Percentiles rank a stretch among this genome's conserved stretches.
phyloP scores from a whole-genome alignment of 2,888 invertebrate genomes.

The Amphiduros pacificus region DNA sequence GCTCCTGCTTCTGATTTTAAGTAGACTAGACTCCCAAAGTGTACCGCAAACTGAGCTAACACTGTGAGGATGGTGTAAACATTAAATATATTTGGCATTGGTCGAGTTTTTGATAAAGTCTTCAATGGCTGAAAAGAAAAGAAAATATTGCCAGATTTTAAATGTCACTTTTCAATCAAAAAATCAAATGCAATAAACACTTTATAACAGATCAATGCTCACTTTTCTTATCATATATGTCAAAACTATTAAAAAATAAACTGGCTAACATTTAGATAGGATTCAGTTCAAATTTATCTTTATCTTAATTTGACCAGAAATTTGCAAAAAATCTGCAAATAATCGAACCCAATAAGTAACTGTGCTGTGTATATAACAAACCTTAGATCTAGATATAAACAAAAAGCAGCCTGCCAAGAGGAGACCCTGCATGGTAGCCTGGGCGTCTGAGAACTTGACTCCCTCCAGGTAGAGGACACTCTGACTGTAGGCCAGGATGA shows the following conservation, averaged over 20 bases:
- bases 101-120: constrained; percentile 87
- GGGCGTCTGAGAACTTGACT: constrained; percentile 95
- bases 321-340: too few species aligned
- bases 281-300: too few species aligned
- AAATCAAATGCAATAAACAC: neutral
- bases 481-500: constrained; percentile 97
- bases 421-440: constrained; percentile 95
- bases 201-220: too few species aligned
- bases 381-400: constrained; percentile 97
- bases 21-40: constrained; percentile 87
- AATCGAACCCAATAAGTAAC: too few species aligned
- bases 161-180: neutral
- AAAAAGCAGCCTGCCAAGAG: constrained; percentile 95
- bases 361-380: too few species aligned
- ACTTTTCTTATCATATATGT: too few species aligned
- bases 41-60: constrained; percentile 89
- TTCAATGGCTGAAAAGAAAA: constrained; percentile 74
- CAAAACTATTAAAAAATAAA: too few species aligned
- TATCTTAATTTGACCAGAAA: too few species aligned
- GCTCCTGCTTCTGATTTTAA: constrained; percentile 68
- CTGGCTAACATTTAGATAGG: too few species aligned
- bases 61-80: constrained; percentile 95
- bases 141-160: neutral
- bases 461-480: constrained; percentile 97
- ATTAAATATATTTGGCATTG: constrained; percentile 98